Evolutionary conservation across 1,140 invertebrate species (phyloP).

Genomic region (Acromyrmex heyeri): DNA sequence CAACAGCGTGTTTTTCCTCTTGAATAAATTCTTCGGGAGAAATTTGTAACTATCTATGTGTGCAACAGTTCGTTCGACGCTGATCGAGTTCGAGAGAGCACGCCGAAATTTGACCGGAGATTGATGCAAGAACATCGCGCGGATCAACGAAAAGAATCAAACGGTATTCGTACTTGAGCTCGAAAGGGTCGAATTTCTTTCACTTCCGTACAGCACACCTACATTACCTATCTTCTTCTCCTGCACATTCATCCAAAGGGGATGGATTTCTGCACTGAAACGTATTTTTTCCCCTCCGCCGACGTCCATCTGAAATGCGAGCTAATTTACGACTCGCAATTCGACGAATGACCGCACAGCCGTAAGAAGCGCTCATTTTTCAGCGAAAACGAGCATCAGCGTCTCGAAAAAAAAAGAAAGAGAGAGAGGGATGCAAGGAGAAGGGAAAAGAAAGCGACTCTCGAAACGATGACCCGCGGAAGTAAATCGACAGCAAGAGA

Average conservation of each 20-base stretch:
- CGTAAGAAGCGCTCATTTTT: constrained; percentile 78
- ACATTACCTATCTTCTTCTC: not conserved
- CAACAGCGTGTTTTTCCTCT: constrained; percentile 47
- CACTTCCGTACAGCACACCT: not conserved
- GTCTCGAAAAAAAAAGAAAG: constrained; percentile 57
- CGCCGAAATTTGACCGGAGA: constrained; percentile 23
- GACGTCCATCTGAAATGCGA: constrained; percentile 7
- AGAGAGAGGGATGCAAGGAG: not conserved
- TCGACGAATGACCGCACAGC: constrained; percentile 63
- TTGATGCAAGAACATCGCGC: constrained; percentile 35
- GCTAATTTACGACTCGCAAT: constrained; percentile 75
- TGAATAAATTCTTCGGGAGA: constrained; percentile 2
- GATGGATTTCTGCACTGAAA: constrained; percentile 34
- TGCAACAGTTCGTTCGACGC: constrained; percentile 6
- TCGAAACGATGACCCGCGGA: constrained; percentile 19
- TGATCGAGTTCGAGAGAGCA: constrained; percentile 2
- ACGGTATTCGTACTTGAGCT: constrained; percentile 1
- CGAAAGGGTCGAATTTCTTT: constrained; percentile 43
- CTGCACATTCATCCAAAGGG: constrained; percentile 6
- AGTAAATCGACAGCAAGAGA: constrained; percentile 49
- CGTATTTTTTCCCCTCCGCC: constrained; percentile 52
- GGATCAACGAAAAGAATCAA: constrained; percentile 45
- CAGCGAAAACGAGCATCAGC: constrained; percentile 75
- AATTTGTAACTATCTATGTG: constrained; percentile 1
- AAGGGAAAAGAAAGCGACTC: constrained; percentile 33